phyloP scores from a whole-genome alignment of 2,888 invertebrate species.

The Sphaerophoria rueppellii region DNA sequence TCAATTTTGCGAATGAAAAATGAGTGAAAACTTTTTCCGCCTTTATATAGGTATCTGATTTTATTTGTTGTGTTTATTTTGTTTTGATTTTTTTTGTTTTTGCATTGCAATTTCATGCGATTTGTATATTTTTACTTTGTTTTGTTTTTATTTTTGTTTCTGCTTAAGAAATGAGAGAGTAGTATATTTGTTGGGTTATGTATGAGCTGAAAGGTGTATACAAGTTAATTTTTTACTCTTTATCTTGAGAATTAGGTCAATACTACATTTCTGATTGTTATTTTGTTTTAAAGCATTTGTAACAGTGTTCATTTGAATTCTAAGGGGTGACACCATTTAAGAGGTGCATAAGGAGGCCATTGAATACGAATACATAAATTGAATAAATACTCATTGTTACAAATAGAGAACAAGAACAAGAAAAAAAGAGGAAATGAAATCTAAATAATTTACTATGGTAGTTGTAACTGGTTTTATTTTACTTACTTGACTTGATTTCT shows the following conservation, averaged over 20 bases:
- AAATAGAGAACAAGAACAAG: neutral
- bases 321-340: slow-evolving; percentile 22
- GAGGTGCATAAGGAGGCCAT: neutral
- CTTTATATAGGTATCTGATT: slow-evolving; percentile 3
- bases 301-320: neutral
- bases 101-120: slow-evolving; percentile 39
- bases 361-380: slow-evolving; percentile 15
- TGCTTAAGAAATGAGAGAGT: neutral
- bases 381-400: neutral
- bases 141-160: neutral
- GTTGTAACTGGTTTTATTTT: neutral
- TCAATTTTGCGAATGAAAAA: slow-evolving; percentile 49
- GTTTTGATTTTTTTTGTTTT: slow-evolving; percentile 13
- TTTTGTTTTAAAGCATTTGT: neutral
- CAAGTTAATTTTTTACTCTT: slow-evolving; percentile 22
- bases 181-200: slow-evolving; percentile 9
- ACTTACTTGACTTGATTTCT: slow-evolving; percentile 14
- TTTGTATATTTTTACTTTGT: slow-evolving; percentile 14
- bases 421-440: slow-evolving; percentile 29
- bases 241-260: slow-evolving; percentile 62
- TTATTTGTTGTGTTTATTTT: neutral
- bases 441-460: neutral
- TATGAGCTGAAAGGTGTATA: neutral
- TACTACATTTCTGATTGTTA: slow-evolving; percentile 32
- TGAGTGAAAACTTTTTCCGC: slow-evolving; percentile 56